These are phyloP conservation scores for Drosophila falleni DNA, from an alignment of 2,888 invertebrate species.

Conservation along the genomic window DNA sequence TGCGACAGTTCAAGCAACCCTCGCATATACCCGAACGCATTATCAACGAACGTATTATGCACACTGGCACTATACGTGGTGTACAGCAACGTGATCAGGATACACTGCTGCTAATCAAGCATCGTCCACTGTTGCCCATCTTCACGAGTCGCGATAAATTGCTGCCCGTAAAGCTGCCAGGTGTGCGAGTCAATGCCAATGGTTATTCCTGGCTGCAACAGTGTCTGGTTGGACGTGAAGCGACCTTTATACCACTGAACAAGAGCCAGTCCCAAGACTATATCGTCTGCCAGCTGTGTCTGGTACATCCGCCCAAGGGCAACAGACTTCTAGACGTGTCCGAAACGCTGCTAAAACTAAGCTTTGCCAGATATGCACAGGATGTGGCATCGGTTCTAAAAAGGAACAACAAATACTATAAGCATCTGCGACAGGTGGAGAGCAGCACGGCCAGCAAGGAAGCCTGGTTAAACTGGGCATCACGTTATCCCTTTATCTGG, in stretches of 20 bases:
- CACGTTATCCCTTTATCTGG: conserved; percentile 78
- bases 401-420: conserved; percentile 79
- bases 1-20: conserved; percentile 82
- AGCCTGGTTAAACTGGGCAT: conserved; percentile 69
- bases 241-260: conserved; percentile 85
- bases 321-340: conserved; percentile 81
- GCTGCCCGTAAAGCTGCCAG: conserved; percentile 81
- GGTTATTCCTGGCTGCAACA: conserved; percentile 86
- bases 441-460: conserved; percentile 67
- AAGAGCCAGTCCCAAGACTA: conserved; percentile 82
- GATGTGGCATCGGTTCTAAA: conserved; percentile 71
- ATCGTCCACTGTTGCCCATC: conserved; percentile 77
- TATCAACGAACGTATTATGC: conserved; percentile 81
- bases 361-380: conserved; percentile 80
- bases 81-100: conserved; percentile 78
- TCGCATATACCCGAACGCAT: conserved; percentile 81
- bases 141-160: conserved; percentile 74
- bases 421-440: conserved; percentile 80
- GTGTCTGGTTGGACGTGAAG: conserved; percentile 84
- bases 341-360: conserved; percentile 82
- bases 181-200: conserved; percentile 83
- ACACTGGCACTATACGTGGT: conserved; percentile 76
- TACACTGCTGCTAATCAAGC: conserved; percentile 78
- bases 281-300: conserved; percentile 85
- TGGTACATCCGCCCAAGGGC: conserved; percentile 83